These are phyloP conservation scores for Linurgus olivaceus DNA, from an alignment of 2,797 vertebrate genomes.

Conservation along the genomic window DNA sequence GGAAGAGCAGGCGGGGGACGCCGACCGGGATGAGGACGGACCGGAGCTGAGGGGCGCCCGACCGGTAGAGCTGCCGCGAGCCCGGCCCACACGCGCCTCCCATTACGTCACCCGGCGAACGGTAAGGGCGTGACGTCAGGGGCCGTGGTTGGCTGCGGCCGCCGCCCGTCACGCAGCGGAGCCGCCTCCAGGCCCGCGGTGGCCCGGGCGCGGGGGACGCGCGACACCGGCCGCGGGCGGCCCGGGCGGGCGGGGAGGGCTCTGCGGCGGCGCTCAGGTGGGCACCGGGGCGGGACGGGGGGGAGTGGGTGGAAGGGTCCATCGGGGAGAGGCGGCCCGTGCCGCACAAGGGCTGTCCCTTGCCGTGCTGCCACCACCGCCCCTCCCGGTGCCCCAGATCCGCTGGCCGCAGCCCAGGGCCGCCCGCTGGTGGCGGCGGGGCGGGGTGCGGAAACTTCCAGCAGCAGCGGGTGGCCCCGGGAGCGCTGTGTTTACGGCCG, in stretches of 20 bases:
- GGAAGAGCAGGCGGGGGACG: not conserved
- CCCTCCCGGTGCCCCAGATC: not conserved
- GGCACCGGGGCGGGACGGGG: too few relatives aligned
- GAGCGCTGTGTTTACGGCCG: conserved; percentile 11
- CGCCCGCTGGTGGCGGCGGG: not conserved
- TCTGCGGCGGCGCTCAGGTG: not conserved
- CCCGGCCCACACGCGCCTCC: not conserved
- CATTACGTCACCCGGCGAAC: not conserved
- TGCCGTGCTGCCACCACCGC: not conserved
- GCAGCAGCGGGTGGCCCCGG: not conserved
- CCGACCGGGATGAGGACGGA: rapidly evolving
- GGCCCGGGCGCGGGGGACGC: not conserved
- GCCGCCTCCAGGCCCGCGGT: not conserved
- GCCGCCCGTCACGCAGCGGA: not conserved
- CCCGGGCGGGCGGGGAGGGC: not conserved
- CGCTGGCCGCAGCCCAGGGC: not conserved
- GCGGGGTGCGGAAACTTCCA: conserved; percentile 9
- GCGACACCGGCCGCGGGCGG: not conserved
- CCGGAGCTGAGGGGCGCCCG: rapidly evolving
- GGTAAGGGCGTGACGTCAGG: not conserved
- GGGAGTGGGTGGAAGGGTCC: not conserved
- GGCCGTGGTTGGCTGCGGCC: not conserved
- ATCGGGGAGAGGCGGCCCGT: not conserved
- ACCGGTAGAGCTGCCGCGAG: rapidly evolving
- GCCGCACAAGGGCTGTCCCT: not conserved